Evolutionary conservation across 2,888 invertebrate genomes (phyloP).

Genomic region (Cheilosia pagana): DNA sequence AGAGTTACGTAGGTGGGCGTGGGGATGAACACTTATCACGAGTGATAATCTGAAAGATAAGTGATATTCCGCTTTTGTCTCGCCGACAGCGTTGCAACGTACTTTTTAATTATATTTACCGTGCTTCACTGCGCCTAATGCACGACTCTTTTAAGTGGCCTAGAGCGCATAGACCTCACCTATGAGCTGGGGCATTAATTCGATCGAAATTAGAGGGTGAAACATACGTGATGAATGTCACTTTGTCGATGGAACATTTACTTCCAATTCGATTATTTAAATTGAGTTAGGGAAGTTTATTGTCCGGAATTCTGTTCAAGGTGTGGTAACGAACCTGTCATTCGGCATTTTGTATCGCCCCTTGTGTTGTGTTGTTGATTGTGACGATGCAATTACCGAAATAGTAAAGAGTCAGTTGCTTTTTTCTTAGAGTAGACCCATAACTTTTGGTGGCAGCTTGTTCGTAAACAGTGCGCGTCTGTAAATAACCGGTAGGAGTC

Average conservation of each 20-base stretch:
- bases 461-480: no score
- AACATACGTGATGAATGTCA: background rate
- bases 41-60: slow-evolving; percentile 9
- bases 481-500: no score
- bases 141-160: background rate
- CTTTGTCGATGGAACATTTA: background rate
- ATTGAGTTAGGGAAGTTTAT: slow-evolving; percentile 19
- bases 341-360: background rate
- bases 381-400: background rate
- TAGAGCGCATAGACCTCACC: slow-evolving; percentile 4
- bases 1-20: slow-evolving; percentile 3
- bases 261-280: background rate
- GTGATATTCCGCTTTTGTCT: slow-evolving; percentile 6
- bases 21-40: slow-evolving; percentile 9
- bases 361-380: slow-evolving; percentile 3
- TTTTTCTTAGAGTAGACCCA: background rate
- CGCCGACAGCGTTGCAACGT: slow-evolving; percentile 2
- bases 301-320: background rate
- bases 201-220: background rate
- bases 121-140: slow-evolving; percentile 3
- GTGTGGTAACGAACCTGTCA: slow-evolving; percentile 5
- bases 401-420: no score
- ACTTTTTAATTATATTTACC: slow-evolving; percentile 10
- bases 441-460: no score
- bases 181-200: background rate